A percentile compares a stretch with the other conserved stretches of the same genome.
These are phyloP conservation scores for Philypnodon macrostomus DNA, from an alignment of 2,797 vertebrate species.

Conservation along the genomic window DNA sequence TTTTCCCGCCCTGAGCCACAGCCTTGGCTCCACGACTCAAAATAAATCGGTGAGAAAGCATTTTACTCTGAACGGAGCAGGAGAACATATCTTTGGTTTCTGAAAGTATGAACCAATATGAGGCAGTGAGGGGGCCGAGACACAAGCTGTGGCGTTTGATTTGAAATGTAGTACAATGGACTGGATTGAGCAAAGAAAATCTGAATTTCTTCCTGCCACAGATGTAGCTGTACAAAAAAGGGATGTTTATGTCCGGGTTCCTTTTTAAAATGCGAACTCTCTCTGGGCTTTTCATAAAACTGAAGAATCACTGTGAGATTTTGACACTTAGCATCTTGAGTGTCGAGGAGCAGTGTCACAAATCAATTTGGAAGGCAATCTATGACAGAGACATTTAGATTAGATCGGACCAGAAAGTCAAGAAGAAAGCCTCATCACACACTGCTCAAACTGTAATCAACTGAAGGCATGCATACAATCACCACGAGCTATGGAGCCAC, in stretches of 20 bases:
- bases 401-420: slow-evolving; percentile 1
- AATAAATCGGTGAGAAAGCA: slow-evolving; percentile 49
- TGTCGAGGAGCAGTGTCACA: background rate
- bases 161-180: slow-evolving; percentile 18
- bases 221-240: slow-evolving; percentile 55
- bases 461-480: slow-evolving; percentile 10
- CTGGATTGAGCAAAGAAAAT: slow-evolving; percentile 5
- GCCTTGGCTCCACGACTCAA: slow-evolving; percentile 57
- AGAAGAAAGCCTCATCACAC: slow-evolving; percentile 25
- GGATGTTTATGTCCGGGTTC: slow-evolving; percentile 74
- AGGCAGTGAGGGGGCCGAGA: slow-evolving; percentile 30
- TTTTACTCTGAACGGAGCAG: slow-evolving; percentile 27
- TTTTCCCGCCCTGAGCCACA: slow-evolving; percentile 52
- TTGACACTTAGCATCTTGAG: slow-evolving; percentile 3
- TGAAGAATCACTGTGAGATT: slow-evolving; percentile 13
- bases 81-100: slow-evolving; percentile 48
- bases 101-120: slow-evolving; percentile 30
- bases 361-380: no score
- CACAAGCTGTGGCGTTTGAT: slow-evolving; percentile 13
- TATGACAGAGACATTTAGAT: slow-evolving; percentile 11
- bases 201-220: slow-evolving; percentile 24
- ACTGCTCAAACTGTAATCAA: slow-evolving; percentile 2
- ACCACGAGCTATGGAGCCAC: slow-evolving; percentile 17
- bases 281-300: slow-evolving; percentile 14
- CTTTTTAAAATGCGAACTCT: slow-evolving; percentile 65